Conservation (phyloP, 2,113 vertebrate species). For the Falcunculus frontatus region DNA sequence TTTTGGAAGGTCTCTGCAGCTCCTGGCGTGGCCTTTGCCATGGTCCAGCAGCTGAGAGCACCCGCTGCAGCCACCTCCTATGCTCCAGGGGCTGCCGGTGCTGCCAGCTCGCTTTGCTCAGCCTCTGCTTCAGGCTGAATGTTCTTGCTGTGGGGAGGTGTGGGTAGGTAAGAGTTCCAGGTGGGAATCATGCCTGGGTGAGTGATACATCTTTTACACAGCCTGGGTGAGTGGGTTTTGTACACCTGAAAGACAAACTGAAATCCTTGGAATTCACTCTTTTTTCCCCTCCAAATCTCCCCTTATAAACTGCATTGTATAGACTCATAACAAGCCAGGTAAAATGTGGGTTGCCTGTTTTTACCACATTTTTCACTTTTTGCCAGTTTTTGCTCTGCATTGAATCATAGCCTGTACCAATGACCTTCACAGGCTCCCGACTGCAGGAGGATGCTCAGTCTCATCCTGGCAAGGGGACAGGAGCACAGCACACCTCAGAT, state of each 20-base stretch:
- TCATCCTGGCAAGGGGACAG: not conserved
- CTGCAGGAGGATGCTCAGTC: not conserved
- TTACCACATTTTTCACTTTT: not conserved
- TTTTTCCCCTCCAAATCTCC: not conserved
- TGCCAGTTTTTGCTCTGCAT: not conserved
- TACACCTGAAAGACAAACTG: not conserved
- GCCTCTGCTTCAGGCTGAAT: not conserved
- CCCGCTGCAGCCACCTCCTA: not conserved
- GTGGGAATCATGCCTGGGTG: not conserved
- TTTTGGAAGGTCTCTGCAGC: not conserved
- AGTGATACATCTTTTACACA: not conserved
- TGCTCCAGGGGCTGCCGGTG: not conserved
- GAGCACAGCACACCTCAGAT: not conserved
- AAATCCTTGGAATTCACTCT: not conserved
- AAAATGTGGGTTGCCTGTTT: not conserved
- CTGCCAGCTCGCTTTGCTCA: not conserved
- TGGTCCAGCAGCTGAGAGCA: not conserved
- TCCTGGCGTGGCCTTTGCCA: not conserved
- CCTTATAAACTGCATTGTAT: not conserved
- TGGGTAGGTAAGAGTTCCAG: not conserved
- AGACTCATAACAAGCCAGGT: not conserved
- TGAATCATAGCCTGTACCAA: not conserved
- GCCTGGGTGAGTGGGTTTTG: not conserved
- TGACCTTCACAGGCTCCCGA: not conserved
- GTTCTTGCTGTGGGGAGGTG: not conserved